Percentiles rank a stretch among this genome's conserved stretches.
These are phyloP conservation scores for Sminthurides bifidus DNA, from an alignment of 1,140 invertebrate species.

Conservation along the genomic window DNA sequence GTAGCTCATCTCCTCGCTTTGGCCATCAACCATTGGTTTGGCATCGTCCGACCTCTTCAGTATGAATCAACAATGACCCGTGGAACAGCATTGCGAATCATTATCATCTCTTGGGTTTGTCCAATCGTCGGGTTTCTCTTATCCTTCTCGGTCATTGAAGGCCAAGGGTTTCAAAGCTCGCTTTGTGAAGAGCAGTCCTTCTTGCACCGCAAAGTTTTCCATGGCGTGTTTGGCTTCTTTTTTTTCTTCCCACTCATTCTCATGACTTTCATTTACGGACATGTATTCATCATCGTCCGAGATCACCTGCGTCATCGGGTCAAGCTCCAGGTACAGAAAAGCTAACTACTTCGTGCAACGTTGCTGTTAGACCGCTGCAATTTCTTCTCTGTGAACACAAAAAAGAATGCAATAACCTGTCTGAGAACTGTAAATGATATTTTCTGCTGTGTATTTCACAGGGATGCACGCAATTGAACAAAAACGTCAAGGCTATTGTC, in stretches of 20 bases:
- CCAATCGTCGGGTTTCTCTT: constrained; percentile 43
- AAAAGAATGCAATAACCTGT: no score
- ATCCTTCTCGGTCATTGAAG: constrained; percentile 40
- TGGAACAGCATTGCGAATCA: constrained; percentile 38
- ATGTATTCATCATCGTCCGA: constrained; percentile 47
- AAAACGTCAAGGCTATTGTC: constrained; percentile 50
- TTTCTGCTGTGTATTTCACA: no score
- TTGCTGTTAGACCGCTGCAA: no score
- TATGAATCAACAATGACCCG: constrained; percentile 47
- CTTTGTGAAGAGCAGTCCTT: constrained; percentile 34
- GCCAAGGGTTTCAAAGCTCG: constrained; percentile 38
- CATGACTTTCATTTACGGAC: constrained; percentile 47
- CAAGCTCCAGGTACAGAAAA: constrained; percentile 33
- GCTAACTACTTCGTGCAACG: no score
- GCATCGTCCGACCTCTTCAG: constrained; percentile 49
- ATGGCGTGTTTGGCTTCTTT: constrained; percentile 34
- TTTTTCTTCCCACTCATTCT: constrained; percentile 42
- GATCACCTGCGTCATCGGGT: constrained; percentile 42
- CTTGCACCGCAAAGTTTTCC: constrained; percentile 10
- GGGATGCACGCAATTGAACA: constrained; percentile 35
- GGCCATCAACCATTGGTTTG: constrained; percentile 56
- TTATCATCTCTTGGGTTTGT: constrained; percentile 44
- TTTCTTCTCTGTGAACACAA: no score
- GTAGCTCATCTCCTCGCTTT: constrained; percentile 52
- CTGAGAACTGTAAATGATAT: no score